phyloP scores from a whole-genome alignment of 2,113 vertebrate genomes.

The Oncorhynchus nerka region DNA sequence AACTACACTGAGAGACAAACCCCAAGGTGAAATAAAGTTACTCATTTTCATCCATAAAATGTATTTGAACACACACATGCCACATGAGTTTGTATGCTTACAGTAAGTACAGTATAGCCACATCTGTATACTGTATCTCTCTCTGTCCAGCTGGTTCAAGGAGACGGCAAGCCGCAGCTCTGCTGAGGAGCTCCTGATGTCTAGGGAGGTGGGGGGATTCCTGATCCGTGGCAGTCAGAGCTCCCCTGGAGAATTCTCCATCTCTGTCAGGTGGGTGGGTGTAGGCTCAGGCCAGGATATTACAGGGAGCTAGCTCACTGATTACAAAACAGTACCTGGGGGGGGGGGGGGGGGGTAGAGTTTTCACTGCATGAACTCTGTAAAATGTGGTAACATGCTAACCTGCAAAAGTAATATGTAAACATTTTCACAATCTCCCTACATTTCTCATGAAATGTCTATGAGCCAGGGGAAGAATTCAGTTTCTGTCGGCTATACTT shows the following conservation, averaged over 20 bases:
- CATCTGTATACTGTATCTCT: background rate
- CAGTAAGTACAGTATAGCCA: no score
- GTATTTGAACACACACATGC: background rate
- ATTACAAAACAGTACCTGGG: background rate
- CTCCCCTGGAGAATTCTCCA: constrained; percentile 92
- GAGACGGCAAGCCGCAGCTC: constrained; percentile 77
- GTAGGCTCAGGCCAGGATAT: background rate
- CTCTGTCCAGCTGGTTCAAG: constrained; percentile 84
- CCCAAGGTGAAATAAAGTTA: constrained; percentile 74
- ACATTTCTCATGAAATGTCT: no score
- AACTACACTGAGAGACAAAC: constrained; percentile 85
- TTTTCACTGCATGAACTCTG: no score
- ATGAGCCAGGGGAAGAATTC: no score
- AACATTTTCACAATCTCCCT: no score
- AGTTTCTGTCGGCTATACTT: background rate
- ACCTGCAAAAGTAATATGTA: no score
- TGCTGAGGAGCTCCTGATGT: constrained; percentile 84
- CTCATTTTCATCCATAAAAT: background rate
- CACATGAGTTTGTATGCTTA: background rate
- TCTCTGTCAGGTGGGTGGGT: constrained; percentile 88
- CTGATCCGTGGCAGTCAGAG: constrained; percentile 92
- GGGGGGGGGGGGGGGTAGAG: no score
- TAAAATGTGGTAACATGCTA: no score
- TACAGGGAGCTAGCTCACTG: background rate
- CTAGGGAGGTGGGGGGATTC: constrained; percentile 82